Evolutionary conservation across 1,140 invertebrate genomes (phyloP).

Genomic region (Bursaphelenchus mucronatus): DNA sequence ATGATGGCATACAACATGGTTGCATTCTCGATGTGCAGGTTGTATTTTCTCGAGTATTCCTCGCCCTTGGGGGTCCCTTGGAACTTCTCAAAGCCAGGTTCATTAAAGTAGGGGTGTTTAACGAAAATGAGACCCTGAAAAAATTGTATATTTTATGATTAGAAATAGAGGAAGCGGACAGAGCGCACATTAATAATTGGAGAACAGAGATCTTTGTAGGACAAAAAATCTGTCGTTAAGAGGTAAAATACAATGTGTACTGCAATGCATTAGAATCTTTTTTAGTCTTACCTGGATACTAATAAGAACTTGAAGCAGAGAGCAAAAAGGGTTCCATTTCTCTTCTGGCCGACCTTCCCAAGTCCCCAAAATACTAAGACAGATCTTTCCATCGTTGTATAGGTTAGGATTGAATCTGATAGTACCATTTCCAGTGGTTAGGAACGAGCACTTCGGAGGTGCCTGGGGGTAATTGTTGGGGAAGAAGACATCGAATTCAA

Average conservation of each 20-base stretch:
- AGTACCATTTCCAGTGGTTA: slow-evolving; percentile 67
- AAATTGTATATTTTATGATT: slow-evolving; percentile 7
- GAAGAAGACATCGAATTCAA: slow-evolving; percentile 65
- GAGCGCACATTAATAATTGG: neutral
- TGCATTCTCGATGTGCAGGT: slow-evolving; percentile 88
- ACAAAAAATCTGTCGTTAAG: no score
- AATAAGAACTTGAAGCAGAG: slow-evolving; percentile 78
- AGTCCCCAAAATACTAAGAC: slow-evolving; percentile 71
- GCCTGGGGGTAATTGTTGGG: slow-evolving; percentile 64
- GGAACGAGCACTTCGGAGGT: slow-evolving; percentile 67
- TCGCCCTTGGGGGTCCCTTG: slow-evolving; percentile 56
- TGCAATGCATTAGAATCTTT: no score
- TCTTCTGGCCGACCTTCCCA: slow-evolving; percentile 98
- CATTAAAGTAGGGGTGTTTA: slow-evolving; percentile 94
- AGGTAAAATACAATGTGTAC: no score
- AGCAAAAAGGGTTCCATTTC: slow-evolving; percentile 95
- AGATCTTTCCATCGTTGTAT: slow-evolving; percentile 69
- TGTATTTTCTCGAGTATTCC: slow-evolving; percentile 73
- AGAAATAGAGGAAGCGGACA: slow-evolving; percentile 2
- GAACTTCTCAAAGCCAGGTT: slow-evolving; percentile 84
- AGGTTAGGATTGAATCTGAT: slow-evolving; percentile 69
- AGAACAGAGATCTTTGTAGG: no score
- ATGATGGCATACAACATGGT: slow-evolving; percentile 92
- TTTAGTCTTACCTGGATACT: slow-evolving; percentile 72
- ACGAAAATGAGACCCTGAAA: slow-evolving; percentile 78